Percentiles rank a stretch among this genome's conserved stretches.
Conservation (phyloP, 1,140 invertebrate genomes). For the Arctopsyche grandis region DNA sequence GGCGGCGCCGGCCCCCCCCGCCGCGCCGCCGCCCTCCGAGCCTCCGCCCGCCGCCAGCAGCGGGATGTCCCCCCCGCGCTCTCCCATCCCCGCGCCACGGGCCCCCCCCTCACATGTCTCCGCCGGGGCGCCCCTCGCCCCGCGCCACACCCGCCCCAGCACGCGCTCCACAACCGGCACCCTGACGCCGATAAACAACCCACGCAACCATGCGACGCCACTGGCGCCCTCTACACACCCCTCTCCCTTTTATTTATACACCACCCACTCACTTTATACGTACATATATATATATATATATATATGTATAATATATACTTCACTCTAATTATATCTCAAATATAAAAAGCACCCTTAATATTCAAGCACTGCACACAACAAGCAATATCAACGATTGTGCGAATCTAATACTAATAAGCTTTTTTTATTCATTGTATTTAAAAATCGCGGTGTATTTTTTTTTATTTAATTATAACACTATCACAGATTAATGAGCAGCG, state of each 20-base stretch:
- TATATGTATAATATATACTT: too few species aligned
- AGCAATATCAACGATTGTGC: neutral
- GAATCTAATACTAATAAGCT: neutral
- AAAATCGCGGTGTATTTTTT: neutral
- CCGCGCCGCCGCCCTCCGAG: slow-evolving; percentile 57
- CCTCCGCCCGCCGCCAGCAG: neutral
- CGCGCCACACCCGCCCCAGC: slow-evolving; percentile 34
- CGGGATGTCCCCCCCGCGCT: slow-evolving; percentile 23
- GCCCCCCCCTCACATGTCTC: neutral
- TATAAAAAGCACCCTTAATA: too few species aligned
- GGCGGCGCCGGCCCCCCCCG: slow-evolving; percentile 61
- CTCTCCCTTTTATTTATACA: neutral
- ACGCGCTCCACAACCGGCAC: slow-evolving; percentile 24
- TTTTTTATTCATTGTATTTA: neutral
- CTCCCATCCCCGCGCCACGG: slow-evolving; percentile 1
- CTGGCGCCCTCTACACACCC: neutral
- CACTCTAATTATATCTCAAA: too few species aligned
- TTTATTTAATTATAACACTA: slow-evolving; percentile 8
- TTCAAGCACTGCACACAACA: too few species aligned
- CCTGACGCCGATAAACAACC: neutral
- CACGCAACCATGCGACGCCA: neutral
- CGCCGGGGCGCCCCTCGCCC: slow-evolving; percentile 1
- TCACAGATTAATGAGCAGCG: slow-evolving; percentile 23
- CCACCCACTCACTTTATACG: neutral
- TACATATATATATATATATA: too few species aligned